Evolutionary conservation across 2,113 vertebrate genomes (phyloP).

Genomic region (Albula glossodonta): DNA sequence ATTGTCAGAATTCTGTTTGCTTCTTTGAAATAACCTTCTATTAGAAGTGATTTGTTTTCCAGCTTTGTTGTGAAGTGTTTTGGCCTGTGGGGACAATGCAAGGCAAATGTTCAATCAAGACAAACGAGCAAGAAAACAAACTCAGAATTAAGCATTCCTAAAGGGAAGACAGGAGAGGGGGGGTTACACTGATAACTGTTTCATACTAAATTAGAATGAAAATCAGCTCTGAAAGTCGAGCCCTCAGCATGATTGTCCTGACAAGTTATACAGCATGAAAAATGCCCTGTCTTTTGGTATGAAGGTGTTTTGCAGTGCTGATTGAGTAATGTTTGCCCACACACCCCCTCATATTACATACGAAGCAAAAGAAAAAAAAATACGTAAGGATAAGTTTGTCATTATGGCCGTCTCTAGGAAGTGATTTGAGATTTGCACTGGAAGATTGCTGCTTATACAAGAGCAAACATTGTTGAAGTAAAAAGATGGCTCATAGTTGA

Average conservation of each 20-base stretch:
- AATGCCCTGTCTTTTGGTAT: background rate
- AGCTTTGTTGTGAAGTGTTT: background rate
- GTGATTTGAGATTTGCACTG: background rate
- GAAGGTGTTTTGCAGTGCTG: background rate
- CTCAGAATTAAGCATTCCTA: background rate
- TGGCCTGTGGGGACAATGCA: background rate
- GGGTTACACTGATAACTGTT: background rate
- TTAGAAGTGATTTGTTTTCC: slow-evolving; percentile 4
- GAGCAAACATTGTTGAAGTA: background rate
- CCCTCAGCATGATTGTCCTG: background rate
- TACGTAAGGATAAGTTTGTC: background rate
- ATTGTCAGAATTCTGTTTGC: background rate
- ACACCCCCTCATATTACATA: background rate
- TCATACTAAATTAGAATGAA: background rate
- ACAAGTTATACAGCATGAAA: background rate
- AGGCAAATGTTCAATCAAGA: slow-evolving; percentile 8
- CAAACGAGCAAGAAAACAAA: background rate
- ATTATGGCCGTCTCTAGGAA: background rate
- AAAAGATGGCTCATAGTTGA: background rate
- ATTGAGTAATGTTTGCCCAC: background rate
- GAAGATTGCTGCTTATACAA: background rate
- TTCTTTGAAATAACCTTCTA: background rate
- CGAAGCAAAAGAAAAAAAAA: background rate
- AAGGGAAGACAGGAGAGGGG: background rate
- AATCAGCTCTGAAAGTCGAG: background rate